These are phyloP conservation scores for Terrapene triunguis DNA, from an alignment of 2,113 vertebrate species.

Conservation along the genomic window DNA sequence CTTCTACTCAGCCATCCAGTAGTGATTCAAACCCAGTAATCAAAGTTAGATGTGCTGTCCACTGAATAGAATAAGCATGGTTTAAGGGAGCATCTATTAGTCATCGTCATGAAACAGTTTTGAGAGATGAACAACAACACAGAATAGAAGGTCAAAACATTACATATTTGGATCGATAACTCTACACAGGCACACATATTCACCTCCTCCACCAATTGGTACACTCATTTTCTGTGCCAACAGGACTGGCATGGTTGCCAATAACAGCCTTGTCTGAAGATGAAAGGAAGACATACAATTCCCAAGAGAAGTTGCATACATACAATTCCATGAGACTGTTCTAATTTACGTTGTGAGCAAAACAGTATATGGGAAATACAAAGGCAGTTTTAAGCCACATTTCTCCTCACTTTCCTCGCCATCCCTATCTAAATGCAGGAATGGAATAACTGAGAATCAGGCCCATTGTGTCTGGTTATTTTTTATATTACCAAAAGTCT, in stretches of 20 bases:
- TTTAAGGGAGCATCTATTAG: rapidly evolving
- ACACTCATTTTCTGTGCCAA: conserved; percentile 9
- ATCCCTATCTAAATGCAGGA: neutral
- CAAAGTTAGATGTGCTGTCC: neutral
- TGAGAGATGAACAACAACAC: neutral
- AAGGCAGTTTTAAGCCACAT: neutral
- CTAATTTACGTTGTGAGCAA: neutral
- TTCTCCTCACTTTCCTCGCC: neutral
- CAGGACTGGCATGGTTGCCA: neutral
- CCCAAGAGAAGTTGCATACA: neutral
- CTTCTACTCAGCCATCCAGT: neutral
- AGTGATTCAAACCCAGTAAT: neutral
- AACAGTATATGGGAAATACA: neutral
- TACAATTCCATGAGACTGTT: neutral
- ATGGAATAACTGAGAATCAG: neutral
- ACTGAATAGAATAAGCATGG: neutral
- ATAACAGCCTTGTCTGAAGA: neutral
- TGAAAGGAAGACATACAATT: neutral
- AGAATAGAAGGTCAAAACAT: neutral
- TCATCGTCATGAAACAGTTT: neutral
- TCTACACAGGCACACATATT: neutral
- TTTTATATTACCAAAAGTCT: neutral
- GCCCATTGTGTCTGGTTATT: neutral
- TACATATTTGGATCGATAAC: conserved; percentile 6
- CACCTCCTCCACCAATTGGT: conserved; percentile 44